Conservation (phyloP, 2,797 vertebrate species). For the Emydoidea blandingii region DNA sequence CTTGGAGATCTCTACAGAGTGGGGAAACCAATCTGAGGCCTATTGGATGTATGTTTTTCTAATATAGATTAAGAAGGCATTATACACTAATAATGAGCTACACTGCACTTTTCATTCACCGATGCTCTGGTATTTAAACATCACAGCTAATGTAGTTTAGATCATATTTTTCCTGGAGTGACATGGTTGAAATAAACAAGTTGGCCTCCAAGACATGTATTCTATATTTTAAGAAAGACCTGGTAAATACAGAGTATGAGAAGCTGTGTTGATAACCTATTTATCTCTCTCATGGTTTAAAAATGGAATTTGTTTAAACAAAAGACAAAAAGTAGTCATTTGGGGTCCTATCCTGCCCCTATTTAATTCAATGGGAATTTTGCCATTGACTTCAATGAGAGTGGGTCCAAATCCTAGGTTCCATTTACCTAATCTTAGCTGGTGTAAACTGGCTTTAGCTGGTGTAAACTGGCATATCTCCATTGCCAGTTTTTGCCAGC, state of each 20-base stretch:
- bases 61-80: slow-evolving; percentile 26
- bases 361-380: background rate
- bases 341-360: background rate
- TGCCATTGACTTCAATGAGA: background rate
- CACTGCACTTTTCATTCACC: background rate
- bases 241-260: background rate
- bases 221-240: background rate
- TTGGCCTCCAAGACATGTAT: background rate
- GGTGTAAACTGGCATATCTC: background rate
- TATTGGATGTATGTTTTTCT: background rate
- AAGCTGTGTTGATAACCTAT: background rate
- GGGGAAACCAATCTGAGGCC: slow-evolving; percentile 35
- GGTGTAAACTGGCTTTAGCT: background rate
- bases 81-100: slow-evolving; percentile 55
- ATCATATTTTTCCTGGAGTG: background rate
- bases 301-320: slow-evolving; percentile 27
- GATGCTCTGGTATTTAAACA: slow-evolving; percentile 24
- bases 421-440: background rate
- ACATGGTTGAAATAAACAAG: slow-evolving; percentile 4
- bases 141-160: slow-evolving; percentile 32
- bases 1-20: slow-evolving; percentile 51
- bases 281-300: slow-evolving; percentile 3
- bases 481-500: background rate
- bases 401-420: background rate
- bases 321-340: background rate